A percentile compares a stretch with the other conserved stretches of the same genome.
Conservation (phyloP, 2,888 invertebrate genomes). For the Carabus problematicus region DNA sequence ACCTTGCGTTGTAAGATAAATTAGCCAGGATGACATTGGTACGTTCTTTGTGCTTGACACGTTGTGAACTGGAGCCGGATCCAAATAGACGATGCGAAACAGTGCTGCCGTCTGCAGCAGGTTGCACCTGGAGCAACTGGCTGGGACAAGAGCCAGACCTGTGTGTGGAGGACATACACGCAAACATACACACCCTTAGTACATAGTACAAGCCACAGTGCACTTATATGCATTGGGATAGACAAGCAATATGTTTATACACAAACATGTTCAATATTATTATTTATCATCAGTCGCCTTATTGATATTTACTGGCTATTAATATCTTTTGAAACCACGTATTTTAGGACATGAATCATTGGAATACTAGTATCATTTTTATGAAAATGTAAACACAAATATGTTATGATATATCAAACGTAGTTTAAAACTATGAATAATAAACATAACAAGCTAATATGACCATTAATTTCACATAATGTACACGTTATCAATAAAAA, state of each 20-base stretch:
- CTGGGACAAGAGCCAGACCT: constrained; percentile 94
- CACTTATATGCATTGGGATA: constrained; percentile 15
- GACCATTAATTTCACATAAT: too few species aligned
- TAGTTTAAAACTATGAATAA: too few species aligned
- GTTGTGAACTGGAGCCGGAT: constrained; percentile 64
- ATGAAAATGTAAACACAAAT: too few species aligned
- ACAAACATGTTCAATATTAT: too few species aligned
- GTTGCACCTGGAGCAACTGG: constrained; percentile 80
- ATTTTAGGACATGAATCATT: too few species aligned
- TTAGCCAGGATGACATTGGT: constrained; percentile 55
- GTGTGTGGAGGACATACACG: constrained; percentile 50
- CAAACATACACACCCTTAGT: constrained; percentile 32
- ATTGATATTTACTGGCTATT: too few species aligned
- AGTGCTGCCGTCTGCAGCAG: constrained; percentile 60
- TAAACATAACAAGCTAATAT: too few species aligned
- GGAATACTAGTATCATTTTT: too few species aligned
- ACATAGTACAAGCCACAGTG: constrained; percentile 14
- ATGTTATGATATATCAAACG: too few species aligned
- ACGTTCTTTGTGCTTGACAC: constrained; percentile 71
- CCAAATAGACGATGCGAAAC: constrained; percentile 54
- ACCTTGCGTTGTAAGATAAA: constrained; percentile 59
- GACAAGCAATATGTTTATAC: not conserved
- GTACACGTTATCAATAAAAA: not conserved
- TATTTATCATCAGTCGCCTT: too few species aligned
- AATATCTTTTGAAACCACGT: too few species aligned